Evolutionary conservation across 2,888 invertebrate species (phyloP), one percentile per base, ranked within the genome.

Genomic region (Synergus laeviventris): DNA sequence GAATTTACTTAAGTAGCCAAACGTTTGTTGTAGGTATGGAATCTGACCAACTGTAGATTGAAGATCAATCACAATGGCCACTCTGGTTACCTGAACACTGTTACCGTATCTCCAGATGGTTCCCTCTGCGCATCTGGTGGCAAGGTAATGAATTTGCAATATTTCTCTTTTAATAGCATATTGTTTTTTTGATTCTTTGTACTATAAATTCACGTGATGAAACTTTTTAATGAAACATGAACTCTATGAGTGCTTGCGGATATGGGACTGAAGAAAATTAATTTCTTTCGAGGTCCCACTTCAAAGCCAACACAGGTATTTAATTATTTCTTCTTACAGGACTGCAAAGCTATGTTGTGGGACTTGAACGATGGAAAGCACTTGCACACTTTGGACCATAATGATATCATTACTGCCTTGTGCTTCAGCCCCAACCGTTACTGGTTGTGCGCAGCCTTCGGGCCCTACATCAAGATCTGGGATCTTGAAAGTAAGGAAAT

Each of bases 391-490:
- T 93, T 99, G 88, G 98, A 99, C 91, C 99, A 99, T 92, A 98
- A 98, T 92, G 99, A 99, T 91, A 97, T 97, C 91, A 99, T 99
- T 92, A 99, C 98, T 87, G 97, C 99, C 7, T 93, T 99, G 87
- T 98, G 98, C 94, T 99, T 99, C 95, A 98, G 98, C 82, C 99
- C 99, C 81, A 99, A 99, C 93, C 95, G 99, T 90, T 99, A 99
- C 91, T 99, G 99, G 99, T 94, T 99, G 83, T 99, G 99, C 92
- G 99, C 99, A 89, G 99, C 99, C 31, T 99, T 97, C 88, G 99
- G 99, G 87, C 97, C 98, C 82, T 96, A 96, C 86, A 99, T 99
- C 91, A 99, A 98, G 93, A 99, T 99, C 91, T 99, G 99, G 99
- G 99, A 99, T 93, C 94, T 99, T 92, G 99, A 99, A 93, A 98